A percentile compares a stretch with the other conserved stretches of the same genome.
These are phyloP conservation scores for Drosophila subobscura DNA, from an alignment of 1,140 invertebrate genomes.

Conservation along the genomic window DNA sequence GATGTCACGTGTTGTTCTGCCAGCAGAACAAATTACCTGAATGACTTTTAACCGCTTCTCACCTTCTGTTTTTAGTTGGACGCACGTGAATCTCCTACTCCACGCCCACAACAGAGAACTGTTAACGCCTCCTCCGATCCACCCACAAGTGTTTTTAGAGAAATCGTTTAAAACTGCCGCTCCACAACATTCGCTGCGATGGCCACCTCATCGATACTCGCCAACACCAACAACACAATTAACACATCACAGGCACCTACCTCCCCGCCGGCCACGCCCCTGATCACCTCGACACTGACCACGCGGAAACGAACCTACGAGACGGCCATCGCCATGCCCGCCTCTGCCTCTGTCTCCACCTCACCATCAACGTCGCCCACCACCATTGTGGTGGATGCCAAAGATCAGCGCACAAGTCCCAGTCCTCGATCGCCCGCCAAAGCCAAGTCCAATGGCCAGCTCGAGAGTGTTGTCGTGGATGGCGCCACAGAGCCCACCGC, in stretches of 20 bases:
- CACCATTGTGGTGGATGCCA: conserved; percentile 32
- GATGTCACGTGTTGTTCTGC: conserved; percentile 31
- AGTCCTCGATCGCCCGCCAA: conserved; percentile 1
- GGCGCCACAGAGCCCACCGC: conserved; percentile 18
- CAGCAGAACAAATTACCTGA: conserved; percentile 7
- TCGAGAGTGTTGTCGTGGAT: conserved; percentile 18
- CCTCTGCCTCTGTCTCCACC: conserved; percentile 19
- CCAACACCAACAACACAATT: conserved; percentile 75
- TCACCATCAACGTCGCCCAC: conserved; percentile 1
- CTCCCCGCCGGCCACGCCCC: conserved; percentile 30
- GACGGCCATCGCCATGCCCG: conserved; percentile 74
- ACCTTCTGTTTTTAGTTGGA: conserved; percentile 7
- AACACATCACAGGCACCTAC: conserved; percentile 48
- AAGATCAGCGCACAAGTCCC: conserved; percentile 43
- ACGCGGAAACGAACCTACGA: conserved; percentile 79
- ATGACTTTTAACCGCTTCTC: background rate
- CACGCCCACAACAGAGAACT: background rate
- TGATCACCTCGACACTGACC: conserved; percentile 48
- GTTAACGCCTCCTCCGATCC: conserved; percentile 24
- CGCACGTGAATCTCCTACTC: conserved; percentile 1
- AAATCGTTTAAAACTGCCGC: conserved; percentile 69
- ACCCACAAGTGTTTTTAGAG: conserved; percentile 14
- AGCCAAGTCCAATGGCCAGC: conserved; percentile 20
- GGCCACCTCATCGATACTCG: conserved; percentile 81
- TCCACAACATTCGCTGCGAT: conserved; percentile 70